These are phyloP conservation scores for Drosophila kohkoa DNA, from an alignment of 1,140 invertebrate genomes.

Conservation along the genomic window DNA sequence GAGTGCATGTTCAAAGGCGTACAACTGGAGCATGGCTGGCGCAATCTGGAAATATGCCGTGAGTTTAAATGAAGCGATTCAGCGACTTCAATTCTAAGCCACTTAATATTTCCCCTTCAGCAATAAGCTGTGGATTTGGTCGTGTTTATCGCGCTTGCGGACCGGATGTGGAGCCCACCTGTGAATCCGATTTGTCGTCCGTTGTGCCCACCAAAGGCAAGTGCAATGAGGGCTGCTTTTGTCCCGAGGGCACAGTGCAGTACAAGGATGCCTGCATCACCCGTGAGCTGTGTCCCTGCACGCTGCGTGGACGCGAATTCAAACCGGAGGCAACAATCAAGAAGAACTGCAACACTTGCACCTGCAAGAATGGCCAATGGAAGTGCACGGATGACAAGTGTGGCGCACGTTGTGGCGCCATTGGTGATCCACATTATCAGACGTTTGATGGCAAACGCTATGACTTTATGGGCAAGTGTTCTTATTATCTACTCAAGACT, in stretches of 20 bases:
- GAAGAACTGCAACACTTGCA: slow-evolving; percentile 93
- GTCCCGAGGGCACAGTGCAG: slow-evolving; percentile 90
- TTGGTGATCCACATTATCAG: slow-evolving; percentile 95
- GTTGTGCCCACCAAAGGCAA: slow-evolving; percentile 74
- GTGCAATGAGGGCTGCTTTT: slow-evolving; percentile 95
- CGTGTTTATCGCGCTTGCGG: slow-evolving; percentile 90
- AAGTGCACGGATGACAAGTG: slow-evolving; percentile 91
- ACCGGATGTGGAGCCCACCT: slow-evolving; percentile 86
- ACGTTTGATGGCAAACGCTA: slow-evolving; percentile 95
- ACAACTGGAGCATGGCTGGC: slow-evolving; percentile 88
- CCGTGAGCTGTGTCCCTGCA: slow-evolving; percentile 91
- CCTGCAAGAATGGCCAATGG: slow-evolving; percentile 88
- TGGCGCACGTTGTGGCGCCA: slow-evolving; percentile 90
- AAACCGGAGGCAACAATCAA: slow-evolving; percentile 89
- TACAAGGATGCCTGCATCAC: slow-evolving; percentile 91
- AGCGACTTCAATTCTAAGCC: neutral
- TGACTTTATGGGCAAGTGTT: slow-evolving; percentile 96
- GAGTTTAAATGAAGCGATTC: slow-evolving; percentile 85
- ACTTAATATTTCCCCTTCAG: slow-evolving; percentile 64
- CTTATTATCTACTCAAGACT: slow-evolving; percentile 91
- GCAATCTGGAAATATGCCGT: slow-evolving; percentile 91
- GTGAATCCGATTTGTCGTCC: slow-evolving; percentile 81
- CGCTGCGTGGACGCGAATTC: slow-evolving; percentile 91
- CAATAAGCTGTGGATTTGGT: slow-evolving; percentile 89
- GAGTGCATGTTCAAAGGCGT: slow-evolving; percentile 90